Base-by-base conservation (phyloP, 1,140 invertebrate species). In the Diploscapter pachys region DNA sequence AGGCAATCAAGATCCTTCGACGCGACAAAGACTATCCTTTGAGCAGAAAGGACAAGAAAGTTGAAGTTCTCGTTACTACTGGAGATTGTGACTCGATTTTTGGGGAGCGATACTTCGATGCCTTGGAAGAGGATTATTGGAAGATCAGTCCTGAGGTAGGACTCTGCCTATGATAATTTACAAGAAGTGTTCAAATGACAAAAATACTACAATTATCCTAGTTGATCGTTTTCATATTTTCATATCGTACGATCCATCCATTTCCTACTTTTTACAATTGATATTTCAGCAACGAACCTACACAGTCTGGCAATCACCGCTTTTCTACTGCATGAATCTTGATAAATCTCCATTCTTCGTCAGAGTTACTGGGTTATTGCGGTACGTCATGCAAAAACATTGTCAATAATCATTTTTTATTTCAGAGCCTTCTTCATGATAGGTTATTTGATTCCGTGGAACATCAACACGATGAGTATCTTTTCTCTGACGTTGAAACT, bases 381-480 rank as follows among this genome's bases (percentile, higher is more conserved):
- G 66, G 66, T 68, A 68, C 2, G 6, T 50, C n/a, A 11, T 2
- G 6, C 13, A 1, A 8, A 6, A 65, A 31, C 8, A 8, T 65
- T 9, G 2, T 1, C 9, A 9, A 65, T 65, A 0, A 8, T 65
- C 63, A 8, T 13, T 59, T 59, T 9, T 59, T 9, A 59, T n/a
- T 49, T 80, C 9, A 77, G 79, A 31, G 50, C 71, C 6, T 79
- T 79, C 56, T 81, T 80, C 72, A 80, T 80, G 79, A 80, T 81
- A 54, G 79, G 79, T 6, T 79, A 62, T 50, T 62, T 80, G n/a
- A 81, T 80, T 59, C 79, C 79, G 59, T 79, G 59, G 57, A 79
- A 81, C 55, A 80, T 80, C 61, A 80, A 80, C 67, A 80, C 80
- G 2, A 80, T 80, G 79, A 77, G 70, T 31, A 65, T 81, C 56